Conservation (phyloP, 2,888 invertebrate species). For the Melanostoma scalare region DNA sequence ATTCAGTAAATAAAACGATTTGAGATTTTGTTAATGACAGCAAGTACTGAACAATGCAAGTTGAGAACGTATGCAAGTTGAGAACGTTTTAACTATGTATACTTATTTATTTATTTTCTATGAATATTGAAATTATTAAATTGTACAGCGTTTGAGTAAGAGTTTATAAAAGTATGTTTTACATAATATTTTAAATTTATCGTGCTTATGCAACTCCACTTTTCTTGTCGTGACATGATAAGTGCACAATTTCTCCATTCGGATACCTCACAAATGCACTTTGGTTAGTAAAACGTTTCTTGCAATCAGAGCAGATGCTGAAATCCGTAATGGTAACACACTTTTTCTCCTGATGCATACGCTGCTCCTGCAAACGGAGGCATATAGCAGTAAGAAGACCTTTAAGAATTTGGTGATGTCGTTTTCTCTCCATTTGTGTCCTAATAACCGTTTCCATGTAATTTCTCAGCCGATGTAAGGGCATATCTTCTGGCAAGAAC, state of each 20-base stretch:
- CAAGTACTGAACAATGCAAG: too few relatives aligned
- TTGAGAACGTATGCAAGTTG: too few relatives aligned
- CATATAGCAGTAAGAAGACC: constrained; percentile 93
- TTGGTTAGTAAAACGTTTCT: constrained; percentile 95
- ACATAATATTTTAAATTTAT: neutral
- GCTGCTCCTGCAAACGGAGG: constrained; percentile 90
- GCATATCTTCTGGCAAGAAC: constrained; percentile 91
- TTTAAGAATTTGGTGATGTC: constrained; percentile 90
- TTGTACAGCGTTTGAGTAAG: too few relatives aligned
- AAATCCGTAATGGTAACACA: constrained; percentile 92
- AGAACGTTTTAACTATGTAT: too few relatives aligned
- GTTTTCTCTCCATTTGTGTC: constrained; percentile 87
- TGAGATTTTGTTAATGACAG: too few relatives aligned
- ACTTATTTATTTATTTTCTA: too few relatives aligned
- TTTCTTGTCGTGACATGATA: constrained; percentile 88
- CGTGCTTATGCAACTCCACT: constrained; percentile 5
- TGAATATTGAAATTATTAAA: too few relatives aligned
- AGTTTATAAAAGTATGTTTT: too few relatives aligned
- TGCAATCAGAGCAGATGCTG: constrained; percentile 95
- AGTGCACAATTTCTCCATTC: constrained; percentile 95
- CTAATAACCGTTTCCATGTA: constrained; percentile 91
- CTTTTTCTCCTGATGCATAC: constrained; percentile 91
- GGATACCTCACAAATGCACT: constrained; percentile 97
- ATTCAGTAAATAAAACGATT: too few relatives aligned
- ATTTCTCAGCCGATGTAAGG: constrained; percentile 88